Percentiles rank a stretch among this genome's conserved stretches.
Conservation (phyloP, 2,888 invertebrate species). For the Aphrophora alni region DNA sequence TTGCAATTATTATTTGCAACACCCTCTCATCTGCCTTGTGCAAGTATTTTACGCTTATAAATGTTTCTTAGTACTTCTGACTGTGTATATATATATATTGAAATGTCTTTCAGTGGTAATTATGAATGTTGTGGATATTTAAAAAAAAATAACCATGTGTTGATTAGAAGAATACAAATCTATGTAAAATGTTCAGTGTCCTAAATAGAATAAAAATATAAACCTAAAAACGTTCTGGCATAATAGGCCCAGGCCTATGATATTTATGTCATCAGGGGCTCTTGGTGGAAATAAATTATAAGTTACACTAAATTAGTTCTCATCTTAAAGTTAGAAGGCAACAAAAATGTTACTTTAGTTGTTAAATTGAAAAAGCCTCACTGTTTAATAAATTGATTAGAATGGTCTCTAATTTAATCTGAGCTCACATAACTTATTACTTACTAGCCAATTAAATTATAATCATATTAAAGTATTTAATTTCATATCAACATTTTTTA, state of each 20-base stretch:
- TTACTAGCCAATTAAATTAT: too few species aligned
- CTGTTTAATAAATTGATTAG: too few species aligned
- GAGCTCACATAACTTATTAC: too few species aligned
- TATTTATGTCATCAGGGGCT: too few species aligned
- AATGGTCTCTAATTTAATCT: too few species aligned
- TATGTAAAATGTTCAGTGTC: neutral
- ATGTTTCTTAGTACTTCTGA: constrained; percentile 24
- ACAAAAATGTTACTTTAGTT: neutral
- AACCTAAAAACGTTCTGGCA: neutral
- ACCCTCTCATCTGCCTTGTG: constrained; percentile 24
- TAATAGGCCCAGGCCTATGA: neutral
- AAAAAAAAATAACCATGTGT: neutral
- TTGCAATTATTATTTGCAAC: constrained; percentile 20
- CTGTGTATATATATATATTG: constrained; percentile 10
- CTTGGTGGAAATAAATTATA: neutral
- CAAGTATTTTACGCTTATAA: constrained; percentile 34
- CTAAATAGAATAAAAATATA: neutral
- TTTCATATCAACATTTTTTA: neutral
- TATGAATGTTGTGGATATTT: neutral
- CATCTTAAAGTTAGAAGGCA: neutral
- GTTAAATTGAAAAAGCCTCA: too few species aligned
- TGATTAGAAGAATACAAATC: neutral
- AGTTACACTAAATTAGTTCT: neutral
- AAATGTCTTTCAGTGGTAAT: neutral
- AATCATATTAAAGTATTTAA: too few species aligned